Evolutionary conservation across 2,113 vertebrate species (phyloP), one percentile per base, ranked within the genome.

Genomic region (Steatornis caripensis): DNA sequence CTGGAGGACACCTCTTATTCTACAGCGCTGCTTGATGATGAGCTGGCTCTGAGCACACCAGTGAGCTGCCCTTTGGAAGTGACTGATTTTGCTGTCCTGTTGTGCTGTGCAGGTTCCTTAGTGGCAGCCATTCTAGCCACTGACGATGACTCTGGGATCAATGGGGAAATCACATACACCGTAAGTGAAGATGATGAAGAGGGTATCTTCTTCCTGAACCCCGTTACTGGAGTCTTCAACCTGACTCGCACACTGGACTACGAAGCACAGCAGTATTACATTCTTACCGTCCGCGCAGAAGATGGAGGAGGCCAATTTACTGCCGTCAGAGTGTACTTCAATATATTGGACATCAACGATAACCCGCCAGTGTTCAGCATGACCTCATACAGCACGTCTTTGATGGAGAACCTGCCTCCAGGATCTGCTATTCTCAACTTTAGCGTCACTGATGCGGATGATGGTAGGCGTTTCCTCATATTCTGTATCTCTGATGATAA

Each of bases 61-160:
- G 27, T 19, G 49, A 55, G 37, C 14, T 75, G 37, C 64, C 62
- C 48, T 80, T 61, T 37, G 15, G 6, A 1, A 34, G 37, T 34
- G 36, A 22, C 41, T 72, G 53, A 54, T 18, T 30, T 30, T 62
- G 29, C 23, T 65, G 1, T 82, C 41, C 81, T 68, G 17, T 74
- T 0, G 0, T 83, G 16, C 55, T 53, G 0, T 11, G 3, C 96
- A 99, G 99, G 99, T 90, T 99, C 99, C 90, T 98, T 99, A 51
- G 99, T 99, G 94, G 99, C 99, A 74, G 99, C 99, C 49, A 99
- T 99, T 84, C 96, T 99, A 89, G 99, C 99, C 66, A 99, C 98
- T 18, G 99, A 99, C 36, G 99, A 98, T 0, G 99, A 99, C 97
- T 99, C 99, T 0, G 99, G 99, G 3, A 74, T 98, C 61, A 99